Percentiles rank a stretch among this genome's conserved stretches.
Conservation (phyloP, 2,888 invertebrate genomes). For the Melinaea marsaeus region DNA sequence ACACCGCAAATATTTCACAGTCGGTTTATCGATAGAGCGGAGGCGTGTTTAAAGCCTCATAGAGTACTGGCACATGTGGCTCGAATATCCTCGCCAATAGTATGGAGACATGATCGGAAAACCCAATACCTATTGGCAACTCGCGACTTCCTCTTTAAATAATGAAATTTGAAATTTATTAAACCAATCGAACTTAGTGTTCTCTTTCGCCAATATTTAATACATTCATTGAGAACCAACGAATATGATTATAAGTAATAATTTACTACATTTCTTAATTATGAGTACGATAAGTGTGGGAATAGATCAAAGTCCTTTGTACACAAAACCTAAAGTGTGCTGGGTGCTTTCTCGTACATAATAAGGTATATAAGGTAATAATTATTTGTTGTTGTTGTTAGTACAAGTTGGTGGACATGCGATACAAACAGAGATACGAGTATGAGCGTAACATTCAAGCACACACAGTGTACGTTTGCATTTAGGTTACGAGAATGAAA, state of each 20-base stretch:
- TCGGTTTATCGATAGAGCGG: conserved; percentile 72
- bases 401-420: background rate
- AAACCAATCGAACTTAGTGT: conserved; percentile 60
- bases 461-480: conserved; percentile 23
- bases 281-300: background rate
- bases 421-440: conserved; percentile 26
- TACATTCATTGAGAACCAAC: conserved; percentile 25
- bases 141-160: conserved; percentile 74
- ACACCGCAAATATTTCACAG: conserved; percentile 72
- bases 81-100: conserved; percentile 74
- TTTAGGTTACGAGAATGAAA: conserved; percentile 16
- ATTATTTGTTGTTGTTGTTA: conserved; percentile 30
- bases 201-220: conserved; percentile 64
- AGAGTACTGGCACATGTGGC: conserved; percentile 73
- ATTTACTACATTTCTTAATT: background rate
- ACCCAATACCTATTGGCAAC: conserved; percentile 67
- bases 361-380: conserved; percentile 29
- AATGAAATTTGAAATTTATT: conserved; percentile 76
- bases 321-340: conserved; percentile 21
- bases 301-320: conserved; percentile 17
- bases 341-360: conserved; percentile 22
- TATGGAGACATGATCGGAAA: conserved; percentile 74
- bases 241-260: background rate
- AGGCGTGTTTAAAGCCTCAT: conserved; percentile 73
- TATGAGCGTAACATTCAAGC: conserved; percentile 25